Percentiles rank a stretch among this genome's conserved stretches.
phyloP scores from a whole-genome alignment of 2,888 invertebrate genomes.

The Hedya salicella region DNA sequence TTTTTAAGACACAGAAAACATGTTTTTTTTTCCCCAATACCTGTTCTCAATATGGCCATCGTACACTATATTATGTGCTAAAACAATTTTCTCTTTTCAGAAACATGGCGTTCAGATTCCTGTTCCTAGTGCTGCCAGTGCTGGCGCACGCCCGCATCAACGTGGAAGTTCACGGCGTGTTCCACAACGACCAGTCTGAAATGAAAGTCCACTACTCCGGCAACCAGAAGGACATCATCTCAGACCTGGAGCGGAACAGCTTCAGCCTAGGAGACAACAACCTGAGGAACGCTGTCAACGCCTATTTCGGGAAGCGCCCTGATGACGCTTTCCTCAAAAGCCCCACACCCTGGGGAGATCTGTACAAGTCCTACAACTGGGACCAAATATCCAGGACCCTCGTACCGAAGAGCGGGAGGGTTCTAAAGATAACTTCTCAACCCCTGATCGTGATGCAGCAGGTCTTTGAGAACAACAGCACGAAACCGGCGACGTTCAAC shows the following conservation, averaged over 20 bases:
- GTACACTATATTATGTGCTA: too few species aligned
- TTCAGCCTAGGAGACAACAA: conserved; percentile 55
- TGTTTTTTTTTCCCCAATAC: too few species aligned
- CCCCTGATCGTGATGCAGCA: conserved; percentile 49
- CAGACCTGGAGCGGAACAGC: conserved; percentile 52
- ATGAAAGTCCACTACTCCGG: conserved; percentile 48
- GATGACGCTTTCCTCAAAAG: conserved; percentile 54
- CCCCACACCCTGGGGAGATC: conserved; percentile 64
- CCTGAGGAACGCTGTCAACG: conserved; percentile 51
- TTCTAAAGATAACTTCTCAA: conserved; percentile 48
- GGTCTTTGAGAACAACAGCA: conserved; percentile 50
- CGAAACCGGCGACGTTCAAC: conserved; percentile 49
- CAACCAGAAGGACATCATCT: conserved; percentile 50
- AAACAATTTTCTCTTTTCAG: conserved; percentile 13
- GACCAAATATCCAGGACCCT: conserved; percentile 55
- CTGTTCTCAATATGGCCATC: too few species aligned
- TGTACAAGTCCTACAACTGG: conserved; percentile 58
- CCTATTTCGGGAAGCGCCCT: conserved; percentile 54
- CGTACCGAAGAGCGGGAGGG: conserved; percentile 49
- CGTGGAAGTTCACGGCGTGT: conserved; percentile 20
- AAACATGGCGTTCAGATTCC: conserved; percentile 25
- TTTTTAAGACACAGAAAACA: too few species aligned
- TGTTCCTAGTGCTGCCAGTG: conserved; percentile 26
- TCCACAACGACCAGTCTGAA: neutral
- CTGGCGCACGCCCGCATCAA: conserved; percentile 25